Evolutionary conservation across 2,797 vertebrate genomes (phyloP), one percentile per base, ranked within the genome.

Genomic region (Sarcoramphus papa): DNA sequence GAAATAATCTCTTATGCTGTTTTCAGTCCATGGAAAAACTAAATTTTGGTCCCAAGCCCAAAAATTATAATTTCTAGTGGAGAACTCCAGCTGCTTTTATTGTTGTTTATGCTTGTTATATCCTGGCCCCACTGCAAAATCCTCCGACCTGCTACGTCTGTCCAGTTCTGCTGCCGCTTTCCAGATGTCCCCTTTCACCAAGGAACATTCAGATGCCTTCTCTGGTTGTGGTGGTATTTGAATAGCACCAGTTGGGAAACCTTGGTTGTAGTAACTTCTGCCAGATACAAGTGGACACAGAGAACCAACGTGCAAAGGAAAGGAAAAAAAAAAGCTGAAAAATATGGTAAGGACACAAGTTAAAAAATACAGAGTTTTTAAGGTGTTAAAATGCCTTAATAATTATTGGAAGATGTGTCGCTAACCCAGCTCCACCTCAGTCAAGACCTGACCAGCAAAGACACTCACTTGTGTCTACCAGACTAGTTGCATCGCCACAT

Each of bases 1-100:
- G 25, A 63, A 83, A 51, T 28, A 48, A 67, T 64, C 43, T 51
- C 56, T 83, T 54, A 24, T 5, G 25, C 59, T 54, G 33, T 24
- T 67, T 92, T 69, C 40, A 63, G 56, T 12, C 68, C 40, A 41
- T 28, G 37, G n/a, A 77, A 80, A 85, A 60, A 19, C 8, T 30
- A 35, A 33, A 48, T 64, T 56, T 64, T 81, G 59, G 25, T 90
- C 21, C 41, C 8, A 43, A 86, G 69, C 73, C 60, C 41, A 0
- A 17, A 83, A 47, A 68, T 51, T 45, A 5, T 45, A 41, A 64
- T 86, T 76, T 88, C 50, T 77, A 68, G 23, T 72, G 60, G 73
- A 50, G 77, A 80, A 76, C 14, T 80, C 68, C 77, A 93, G 63
- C 64, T 86, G 85, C 47, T 73, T 94, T 80, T 86, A 41, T 50